Base-by-base conservation (phyloP, 2,797 vertebrate genomes). In the Octomys mimax region DNA sequence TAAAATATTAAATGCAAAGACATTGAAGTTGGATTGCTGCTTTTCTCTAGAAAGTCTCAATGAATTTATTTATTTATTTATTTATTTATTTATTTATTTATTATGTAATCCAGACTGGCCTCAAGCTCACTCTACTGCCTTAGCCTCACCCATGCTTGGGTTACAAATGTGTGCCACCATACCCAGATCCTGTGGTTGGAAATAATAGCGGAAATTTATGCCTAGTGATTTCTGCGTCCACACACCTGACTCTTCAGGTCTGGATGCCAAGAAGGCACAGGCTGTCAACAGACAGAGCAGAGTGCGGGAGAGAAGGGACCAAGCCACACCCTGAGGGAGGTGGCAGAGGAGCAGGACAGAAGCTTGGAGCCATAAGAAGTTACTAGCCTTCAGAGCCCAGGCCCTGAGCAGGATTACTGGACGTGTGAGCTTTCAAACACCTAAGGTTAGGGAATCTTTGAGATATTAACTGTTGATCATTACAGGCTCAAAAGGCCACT, bases 361-460 rank as follows among this genome's bases (percentile, higher is more conserved):
- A 49, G 46, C 46, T 49, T 49, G 46, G 46, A 49, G 46, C 46
- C 46, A 49, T 6, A 5, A 49, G 46, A 49, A 49, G 36, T 92
- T 57, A 88, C 81, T 82, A 75, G 86, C 28, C 54, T 91, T 86
- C 77, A 52, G 4, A 77, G 26, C 61, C 46, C 61, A 68, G 7
- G 71, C 79, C 39, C 18, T 66, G 39, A 85, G 92, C 80, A 39
- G 36, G 1, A 4, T 31, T 94, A 33, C 78, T 84, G 78, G 64
- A 33, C 82, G 91, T 96, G 70, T 71, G 77, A 81, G 62, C 68
- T 61, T 54, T 49, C 71, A 49, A 91, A 64, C n/a, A 62, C 91
- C 52, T 59, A 1, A 82, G 52, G 59, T 75, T 93, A 80, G 90
- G 82, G 83, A 79, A 28, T 75, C 52, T 86, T 78, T 46, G 78